Evolutionary conservation across 2,797 vertebrate species (phyloP).

Genomic region (Philypnodon macrostomus): DNA sequence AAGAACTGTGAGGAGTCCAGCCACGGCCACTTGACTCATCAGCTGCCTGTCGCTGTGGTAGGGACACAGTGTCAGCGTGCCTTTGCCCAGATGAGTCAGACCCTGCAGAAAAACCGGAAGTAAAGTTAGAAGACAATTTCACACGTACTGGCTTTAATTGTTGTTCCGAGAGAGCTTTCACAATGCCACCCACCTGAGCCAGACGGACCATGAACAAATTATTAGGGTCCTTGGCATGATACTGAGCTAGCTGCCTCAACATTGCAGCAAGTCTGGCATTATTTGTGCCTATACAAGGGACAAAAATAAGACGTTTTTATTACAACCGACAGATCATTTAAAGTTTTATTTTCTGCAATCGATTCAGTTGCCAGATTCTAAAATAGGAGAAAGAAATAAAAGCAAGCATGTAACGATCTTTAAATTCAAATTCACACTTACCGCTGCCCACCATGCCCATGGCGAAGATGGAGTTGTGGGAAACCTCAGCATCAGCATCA

Average conservation of each 20-base stretch:
- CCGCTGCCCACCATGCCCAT: constrained; percentile 99
- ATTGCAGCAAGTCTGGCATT: constrained; percentile 95
- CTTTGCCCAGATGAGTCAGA: constrained; percentile 96
- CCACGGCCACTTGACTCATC: constrained; percentile 97
- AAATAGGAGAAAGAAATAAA: no score
- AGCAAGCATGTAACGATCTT: neutral
- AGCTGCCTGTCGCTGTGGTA: constrained; percentile 98
- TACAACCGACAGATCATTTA: no score
- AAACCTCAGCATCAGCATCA: constrained; percentile 94
- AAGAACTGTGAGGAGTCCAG: constrained; percentile 90
- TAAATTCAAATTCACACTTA: constrained; percentile 56
- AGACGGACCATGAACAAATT: constrained; percentile 99
- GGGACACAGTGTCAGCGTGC: constrained; percentile 93
- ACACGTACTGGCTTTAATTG: neutral
- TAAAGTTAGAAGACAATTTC: constrained; percentile 17
- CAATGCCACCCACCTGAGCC: constrained; percentile 84
- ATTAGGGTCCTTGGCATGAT: constrained; percentile 98
- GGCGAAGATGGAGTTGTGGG: constrained; percentile 98
- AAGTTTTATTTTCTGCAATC: no score
- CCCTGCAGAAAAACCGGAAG: constrained; percentile 75
- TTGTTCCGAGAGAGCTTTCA: constrained; percentile 13
- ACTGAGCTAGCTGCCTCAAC: constrained; percentile 94
- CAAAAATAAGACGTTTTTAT: constrained; percentile 12
- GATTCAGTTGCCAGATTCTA: no score
- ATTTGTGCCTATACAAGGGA: constrained; percentile 85